Evolutionary conservation across 2,113 vertebrate genomes (phyloP).

Genomic region (Microcebus tavaratra): DNA sequence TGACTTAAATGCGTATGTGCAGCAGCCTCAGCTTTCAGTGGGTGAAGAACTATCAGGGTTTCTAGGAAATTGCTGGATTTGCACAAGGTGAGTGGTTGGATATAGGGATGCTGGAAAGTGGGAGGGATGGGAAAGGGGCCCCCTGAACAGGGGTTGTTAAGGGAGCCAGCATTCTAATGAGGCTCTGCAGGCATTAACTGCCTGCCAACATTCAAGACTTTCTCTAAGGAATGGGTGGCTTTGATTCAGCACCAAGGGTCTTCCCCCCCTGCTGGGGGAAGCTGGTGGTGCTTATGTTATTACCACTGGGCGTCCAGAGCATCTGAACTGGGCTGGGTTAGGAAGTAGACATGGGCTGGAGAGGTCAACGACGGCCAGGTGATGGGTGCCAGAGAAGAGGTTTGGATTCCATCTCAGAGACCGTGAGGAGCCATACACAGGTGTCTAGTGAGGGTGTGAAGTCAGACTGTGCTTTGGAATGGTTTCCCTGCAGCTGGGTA

Average conservation of each 20-base stretch:
- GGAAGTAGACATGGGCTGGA: neutral
- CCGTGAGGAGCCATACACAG: neutral
- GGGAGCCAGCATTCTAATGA: neutral
- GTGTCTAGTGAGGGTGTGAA: neutral
- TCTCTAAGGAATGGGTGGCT: neutral
- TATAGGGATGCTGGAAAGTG: neutral
- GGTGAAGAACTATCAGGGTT: neutral
- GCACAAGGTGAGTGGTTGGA: neutral
- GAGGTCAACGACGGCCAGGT: neutral
- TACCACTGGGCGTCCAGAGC: neutral
- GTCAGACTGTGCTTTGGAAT: neutral
- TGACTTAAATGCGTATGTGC: neutral
- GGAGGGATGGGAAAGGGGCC: neutral
- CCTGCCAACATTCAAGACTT: neutral
- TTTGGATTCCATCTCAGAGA: neutral
- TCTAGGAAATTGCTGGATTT: neutral
- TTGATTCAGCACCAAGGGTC: neutral
- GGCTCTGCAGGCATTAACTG: too few species aligned
- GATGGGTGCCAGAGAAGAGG: too few species aligned
- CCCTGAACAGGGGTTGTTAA: neutral
- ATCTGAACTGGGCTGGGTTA: neutral
- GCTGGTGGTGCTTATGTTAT: neutral
- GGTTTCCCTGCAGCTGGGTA: neutral
- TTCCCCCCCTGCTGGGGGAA: neutral
- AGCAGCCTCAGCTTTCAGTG: neutral